Conservation (phyloP, 2,797 vertebrate genomes). For the Garrulus glandarius region DNA sequence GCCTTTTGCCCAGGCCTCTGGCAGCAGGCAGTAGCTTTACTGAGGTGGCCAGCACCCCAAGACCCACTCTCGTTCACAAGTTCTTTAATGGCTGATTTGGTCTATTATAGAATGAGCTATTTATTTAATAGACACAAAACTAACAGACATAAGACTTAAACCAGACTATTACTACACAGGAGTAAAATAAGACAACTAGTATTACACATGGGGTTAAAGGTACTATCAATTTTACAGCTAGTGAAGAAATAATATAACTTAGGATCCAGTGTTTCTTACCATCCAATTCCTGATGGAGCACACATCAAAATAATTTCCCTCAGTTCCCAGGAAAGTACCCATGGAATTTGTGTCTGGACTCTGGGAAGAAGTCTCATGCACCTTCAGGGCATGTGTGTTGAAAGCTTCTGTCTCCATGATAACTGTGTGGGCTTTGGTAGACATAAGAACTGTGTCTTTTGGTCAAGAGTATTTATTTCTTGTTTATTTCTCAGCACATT, state of each 20-base stretch:
- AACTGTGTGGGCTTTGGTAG: background rate
- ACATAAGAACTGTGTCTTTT: background rate
- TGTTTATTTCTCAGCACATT: background rate
- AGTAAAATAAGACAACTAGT: background rate
- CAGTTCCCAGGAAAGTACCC: background rate
- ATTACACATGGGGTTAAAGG: fast-evolving
- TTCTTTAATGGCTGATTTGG: background rate
- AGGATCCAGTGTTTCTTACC: background rate
- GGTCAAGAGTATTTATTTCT: background rate
- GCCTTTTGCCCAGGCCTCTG: background rate
- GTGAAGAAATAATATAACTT: background rate
- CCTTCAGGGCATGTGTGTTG: background rate
- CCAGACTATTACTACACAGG: background rate
- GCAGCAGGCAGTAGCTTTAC: background rate
- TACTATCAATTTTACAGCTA: background rate
- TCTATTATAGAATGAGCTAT: background rate
- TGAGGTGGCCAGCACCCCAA: background rate
- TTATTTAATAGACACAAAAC: background rate
- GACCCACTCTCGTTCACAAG: background rate
- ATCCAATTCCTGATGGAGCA: background rate
- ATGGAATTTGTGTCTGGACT: fast-evolving
- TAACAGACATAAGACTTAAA: background rate
- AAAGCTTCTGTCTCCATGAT: background rate
- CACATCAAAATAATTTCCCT: background rate
- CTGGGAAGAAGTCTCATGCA: fast-evolving